Evolutionary conservation across 2,113 vertebrate genomes (phyloP).

Genomic region (Gallinago media): DNA sequence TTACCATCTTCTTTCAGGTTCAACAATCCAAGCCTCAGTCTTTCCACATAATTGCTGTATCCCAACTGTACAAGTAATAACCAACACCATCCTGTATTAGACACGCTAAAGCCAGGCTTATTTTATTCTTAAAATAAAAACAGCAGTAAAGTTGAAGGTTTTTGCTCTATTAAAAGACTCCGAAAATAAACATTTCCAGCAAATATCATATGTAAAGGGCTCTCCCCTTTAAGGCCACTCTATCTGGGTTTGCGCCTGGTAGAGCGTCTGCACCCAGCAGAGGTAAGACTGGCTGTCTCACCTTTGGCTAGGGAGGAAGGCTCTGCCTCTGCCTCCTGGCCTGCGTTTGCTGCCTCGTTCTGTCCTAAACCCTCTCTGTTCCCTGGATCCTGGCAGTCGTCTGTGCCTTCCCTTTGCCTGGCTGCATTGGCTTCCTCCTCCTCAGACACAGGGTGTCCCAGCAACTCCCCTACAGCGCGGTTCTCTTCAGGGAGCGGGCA

Average conservation of each 20-base stretch:
- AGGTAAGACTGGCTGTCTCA: neutral
- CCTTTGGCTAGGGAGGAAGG: conserved; percentile 11
- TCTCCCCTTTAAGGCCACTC: conserved; percentile 29
- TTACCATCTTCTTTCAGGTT: neutral
- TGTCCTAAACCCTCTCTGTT: neutral
- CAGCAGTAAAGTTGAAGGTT: conserved; percentile 56
- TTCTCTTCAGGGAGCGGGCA: neutral
- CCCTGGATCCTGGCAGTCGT: neutral
- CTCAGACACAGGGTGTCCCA: neutral
- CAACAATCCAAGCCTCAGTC: neutral
- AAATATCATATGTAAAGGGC: conserved; percentile 13
- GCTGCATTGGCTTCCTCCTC: neutral
- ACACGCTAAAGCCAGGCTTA: conserved; percentile 63
- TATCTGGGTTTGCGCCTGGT: conserved; percentile 72
- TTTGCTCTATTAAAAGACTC: conserved; percentile 57
- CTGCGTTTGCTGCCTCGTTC: neutral
- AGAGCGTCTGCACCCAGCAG: conserved; percentile 60
- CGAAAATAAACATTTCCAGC: conserved; percentile 67
- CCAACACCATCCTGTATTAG: conserved; percentile 33
- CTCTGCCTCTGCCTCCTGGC: conserved; percentile 17
- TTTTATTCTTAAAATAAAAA: conserved; percentile 77
- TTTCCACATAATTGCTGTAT: neutral
- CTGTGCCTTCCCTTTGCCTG: neutral
- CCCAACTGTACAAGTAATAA: neutral
- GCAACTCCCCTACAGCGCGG: fast-evolving